Percentiles rank a stretch among this genome's conserved stretches.
These are phyloP conservation scores for Nephrotoma guestfalica DNA, from an alignment of 2,888 invertebrate species.

Conservation along the genomic window DNA sequence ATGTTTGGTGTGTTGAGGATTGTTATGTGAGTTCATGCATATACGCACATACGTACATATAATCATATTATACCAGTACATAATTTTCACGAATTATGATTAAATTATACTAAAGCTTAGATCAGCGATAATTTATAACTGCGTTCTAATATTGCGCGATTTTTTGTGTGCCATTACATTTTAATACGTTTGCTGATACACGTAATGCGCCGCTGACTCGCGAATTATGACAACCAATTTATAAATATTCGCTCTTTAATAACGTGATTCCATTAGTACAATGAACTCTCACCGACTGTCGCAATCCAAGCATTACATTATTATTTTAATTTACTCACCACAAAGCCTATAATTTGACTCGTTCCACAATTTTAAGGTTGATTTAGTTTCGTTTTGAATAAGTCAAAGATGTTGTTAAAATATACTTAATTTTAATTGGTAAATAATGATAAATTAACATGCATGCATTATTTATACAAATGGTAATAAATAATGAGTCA, in stretches of 20 bases:
- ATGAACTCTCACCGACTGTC: background rate
- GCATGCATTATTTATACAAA: background rate
- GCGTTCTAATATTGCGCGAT: background rate
- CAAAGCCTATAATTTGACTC: background rate
- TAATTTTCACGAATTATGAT: background rate
- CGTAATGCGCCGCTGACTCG: background rate
- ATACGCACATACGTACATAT: background rate
- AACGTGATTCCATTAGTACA: background rate
- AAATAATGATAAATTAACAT: background rate
- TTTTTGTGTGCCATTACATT: background rate
- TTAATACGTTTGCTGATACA: background rate
- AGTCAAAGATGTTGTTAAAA: background rate
- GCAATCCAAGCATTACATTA: background rate
- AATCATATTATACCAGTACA: background rate
- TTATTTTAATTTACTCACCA: background rate
- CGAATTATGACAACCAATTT: background rate
- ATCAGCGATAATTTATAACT: background rate
- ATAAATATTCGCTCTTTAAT: background rate
- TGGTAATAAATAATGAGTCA: background rate
- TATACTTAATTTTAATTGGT: background rate
- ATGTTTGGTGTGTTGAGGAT: background rate
- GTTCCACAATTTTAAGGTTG: background rate
- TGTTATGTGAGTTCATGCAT: background rate
- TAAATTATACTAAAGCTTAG: background rate
- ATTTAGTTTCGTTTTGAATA: background rate